Base-by-base conservation (phyloP, 1,140 invertebrate species). In the Bombus affinis region DNA sequence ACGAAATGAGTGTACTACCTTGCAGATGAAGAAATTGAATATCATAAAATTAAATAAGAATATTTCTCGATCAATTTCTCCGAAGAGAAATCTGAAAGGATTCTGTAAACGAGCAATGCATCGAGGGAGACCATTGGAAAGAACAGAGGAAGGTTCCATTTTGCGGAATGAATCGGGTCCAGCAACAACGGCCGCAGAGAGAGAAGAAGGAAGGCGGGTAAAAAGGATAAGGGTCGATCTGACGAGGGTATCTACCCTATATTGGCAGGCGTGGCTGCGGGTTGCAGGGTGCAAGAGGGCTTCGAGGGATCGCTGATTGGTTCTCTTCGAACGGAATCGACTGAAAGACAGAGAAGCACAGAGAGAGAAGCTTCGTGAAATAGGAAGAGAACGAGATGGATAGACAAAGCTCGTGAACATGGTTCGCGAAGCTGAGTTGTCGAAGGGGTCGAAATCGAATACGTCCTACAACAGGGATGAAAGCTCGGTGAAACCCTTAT, bases 211-310 rank as follows among this genome's bases (percentile, higher is more conserved):
- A 89, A 89, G 92, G 87, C 88, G 92, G 88, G 89, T 92, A 88
- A 89, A 93, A 92, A 93, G 92, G 86, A 91, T 92, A 93, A 92
- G 91, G 92, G 92, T 93, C 91, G 92, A 90, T 92, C 90, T 93
- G 93, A 93, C 92, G 90, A 93, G 92, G 92, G 90, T 91, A 88
- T 86, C 89, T 90, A 90, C 89, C 87, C 89, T 94, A 94, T 94
- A 95, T 95, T 95, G 94, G 94, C 95, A 95, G 94, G 94, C 94
- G 94, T 95, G 95, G 95, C 94, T 93, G 93, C 81, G 89, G 93
- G 88, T 72, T 91, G 85, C 81, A 87, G 93, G 93, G 92, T 91
- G 93, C 90, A 92, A 87, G 91, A 92, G 92, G 92, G 90, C 77
- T 93, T 87, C 90, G 89, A 88, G 89, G 90, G 92, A 92, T 90